Evolutionary conservation across 2,888 invertebrate species (phyloP), one percentile per base, ranked within the genome.

Genomic region (Ashinkailepas kermadecensis): DNA sequence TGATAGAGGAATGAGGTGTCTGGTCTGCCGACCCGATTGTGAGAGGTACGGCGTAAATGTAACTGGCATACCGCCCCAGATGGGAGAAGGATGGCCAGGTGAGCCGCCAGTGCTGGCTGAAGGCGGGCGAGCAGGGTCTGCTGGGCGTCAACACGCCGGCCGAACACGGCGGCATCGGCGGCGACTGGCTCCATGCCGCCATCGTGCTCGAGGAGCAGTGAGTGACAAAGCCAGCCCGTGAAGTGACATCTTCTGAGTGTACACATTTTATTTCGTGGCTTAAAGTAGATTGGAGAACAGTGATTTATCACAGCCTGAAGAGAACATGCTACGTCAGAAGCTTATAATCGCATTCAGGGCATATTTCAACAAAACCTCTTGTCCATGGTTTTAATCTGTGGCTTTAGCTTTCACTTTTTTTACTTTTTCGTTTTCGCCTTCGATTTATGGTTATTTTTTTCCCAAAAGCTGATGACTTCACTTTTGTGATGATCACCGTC

Each of bases 161-260:
- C 18, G 86, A 88, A 62, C 83, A 85, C 79, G 88, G 88, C 1
- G 89, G 89, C n/a, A 84, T 87, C 58, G 89, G 88, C 12, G 88
- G 87, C 10, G 87, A 88, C 85, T 86, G 87, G 82, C 84, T 87
- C 80, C 87, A 87, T 81, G 85, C 88, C 13, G 85, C 86, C 13
- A 86, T 89, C 80, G 86, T 87, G 3, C 86, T 86, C 85, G 88
- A 89, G 83, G 89, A 89, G 86, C 87, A 87, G 88, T 88, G 84
- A 85, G 87, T 85, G 15, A 39, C 4, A 39, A 39, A 3, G 18
- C 70, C 1, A n/a, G 13, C 39, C n/a, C 9, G 64, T n/a, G 64
- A 21, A n/a, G 9, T 10, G 64, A 7, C n/a, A n/a, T 64, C 64
- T 64, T 21, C 18, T 21, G n/a, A 64, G n/a, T 18, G 21, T 64